Evolutionary conservation across 2,888 invertebrate genomes (phyloP), one percentile per base, ranked within the genome.

Genomic region (Trachelus troglodyta): DNA sequence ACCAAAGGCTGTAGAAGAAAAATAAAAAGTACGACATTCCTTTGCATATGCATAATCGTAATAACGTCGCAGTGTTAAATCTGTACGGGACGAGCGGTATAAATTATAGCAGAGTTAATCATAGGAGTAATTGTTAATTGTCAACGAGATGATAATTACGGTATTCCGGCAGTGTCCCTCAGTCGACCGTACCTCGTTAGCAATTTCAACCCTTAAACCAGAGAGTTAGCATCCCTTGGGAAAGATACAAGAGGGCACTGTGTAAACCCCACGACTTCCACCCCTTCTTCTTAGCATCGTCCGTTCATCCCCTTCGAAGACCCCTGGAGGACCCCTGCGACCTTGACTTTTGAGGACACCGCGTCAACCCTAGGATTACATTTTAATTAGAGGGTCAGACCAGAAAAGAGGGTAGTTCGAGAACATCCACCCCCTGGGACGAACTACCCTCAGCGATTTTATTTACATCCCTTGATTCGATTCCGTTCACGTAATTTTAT

Each of bases 11-110:
- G 56, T 23, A 1, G 9, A 15, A 9, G 1, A 56, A 9, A 6
- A 23, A 6, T 0, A 56, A 56, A 56, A 23, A 9, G 0, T 56
- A 40, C 40, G 4, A 23, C 0, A 56, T 9, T 1, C 56, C 2
- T 0, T 0, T 9, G 9, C 23, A 56, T 9, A 9, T 9, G 9
- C 2, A 56, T 23, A 56, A 23, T 0, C 9, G 0, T 0, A 56
- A 56, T 0, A 9, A 2, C 9, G 9, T 56, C 56, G 0, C 23
- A 0, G 0, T 2, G 56, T 2, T 2, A 40, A 6, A 56, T 0
- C 40, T 23, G 15, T 40, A 23, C 6, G 2, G 56, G 1, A 56
- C 6, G 23, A 56, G 0, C 4, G 1, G 23, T 23, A 56, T 23
- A 56, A 56, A 23, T 56, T 0, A 23, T 3, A 56, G 2, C 9